Conservation (phyloP, 2,888 invertebrate species). For the Petrophora chlorosata region DNA sequence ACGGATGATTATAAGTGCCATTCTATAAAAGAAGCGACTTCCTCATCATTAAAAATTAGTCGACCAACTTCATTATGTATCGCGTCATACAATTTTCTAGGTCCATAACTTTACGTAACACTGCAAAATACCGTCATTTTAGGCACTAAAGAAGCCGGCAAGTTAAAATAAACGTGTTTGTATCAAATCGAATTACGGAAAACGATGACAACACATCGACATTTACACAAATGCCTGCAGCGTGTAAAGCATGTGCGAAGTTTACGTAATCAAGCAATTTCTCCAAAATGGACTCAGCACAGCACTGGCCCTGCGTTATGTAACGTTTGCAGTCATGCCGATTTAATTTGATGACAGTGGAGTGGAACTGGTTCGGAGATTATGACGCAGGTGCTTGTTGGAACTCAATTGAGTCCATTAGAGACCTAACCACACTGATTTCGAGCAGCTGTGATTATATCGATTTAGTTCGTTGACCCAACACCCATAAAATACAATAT, state of each 20-base stretch:
- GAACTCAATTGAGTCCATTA: not conserved
- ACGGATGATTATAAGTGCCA: no score
- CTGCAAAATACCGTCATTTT: no score
- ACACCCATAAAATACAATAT: no score
- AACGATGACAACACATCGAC: slow-evolving; percentile 26
- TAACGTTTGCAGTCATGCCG: slow-evolving; percentile 29
- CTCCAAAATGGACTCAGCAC: slow-evolving; percentile 53
- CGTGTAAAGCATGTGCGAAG: slow-evolving; percentile 39
- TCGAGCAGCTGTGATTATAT: no score
- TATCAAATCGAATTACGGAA: not conserved
- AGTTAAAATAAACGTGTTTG: not conserved
- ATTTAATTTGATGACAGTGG: slow-evolving; percentile 50
- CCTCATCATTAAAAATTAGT: no score
- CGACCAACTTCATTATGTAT: no score
- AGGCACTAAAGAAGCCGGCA: not conserved
- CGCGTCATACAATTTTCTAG: no score
- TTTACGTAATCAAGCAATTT: slow-evolving; percentile 59
- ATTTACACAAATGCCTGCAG: slow-evolving; percentile 28
- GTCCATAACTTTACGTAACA: no score
- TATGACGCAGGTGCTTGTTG: slow-evolving; percentile 21
- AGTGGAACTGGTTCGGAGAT: slow-evolving; percentile 44
- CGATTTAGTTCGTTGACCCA: no score
- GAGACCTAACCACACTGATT: not conserved
- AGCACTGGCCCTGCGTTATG: slow-evolving; percentile 36
- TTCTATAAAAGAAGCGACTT: no score